These are phyloP conservation scores for Cheilosia soror DNA, from an alignment of 2,888 invertebrate species.

Conservation along the genomic window DNA sequence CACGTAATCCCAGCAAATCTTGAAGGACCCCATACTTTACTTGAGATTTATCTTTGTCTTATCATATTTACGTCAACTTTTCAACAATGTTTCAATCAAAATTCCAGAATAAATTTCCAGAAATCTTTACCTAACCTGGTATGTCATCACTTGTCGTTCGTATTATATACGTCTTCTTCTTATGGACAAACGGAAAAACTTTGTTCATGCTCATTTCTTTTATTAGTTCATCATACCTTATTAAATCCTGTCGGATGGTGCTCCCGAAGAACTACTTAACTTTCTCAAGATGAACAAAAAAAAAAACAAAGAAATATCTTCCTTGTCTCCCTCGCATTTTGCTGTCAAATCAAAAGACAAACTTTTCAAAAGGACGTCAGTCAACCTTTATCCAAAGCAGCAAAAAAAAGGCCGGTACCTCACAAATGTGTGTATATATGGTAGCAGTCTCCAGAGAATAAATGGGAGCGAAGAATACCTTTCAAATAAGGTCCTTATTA, in stretches of 20 bases:
- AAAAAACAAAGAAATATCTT: slow-evolving; percentile 1
- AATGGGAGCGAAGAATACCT: slow-evolving; percentile 33
- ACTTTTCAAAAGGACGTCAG: slow-evolving; percentile 44
- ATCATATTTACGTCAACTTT: slow-evolving; percentile 11
- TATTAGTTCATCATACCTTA: slow-evolving; percentile 61
- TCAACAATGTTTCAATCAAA: slow-evolving; percentile 40
- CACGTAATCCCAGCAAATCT: neutral
- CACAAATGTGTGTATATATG: slow-evolving; percentile 3
- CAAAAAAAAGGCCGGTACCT: neutral
- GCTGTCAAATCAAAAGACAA: slow-evolving; percentile 43
- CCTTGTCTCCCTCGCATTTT: slow-evolving; percentile 1
- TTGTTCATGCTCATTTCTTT: slow-evolving; percentile 48
- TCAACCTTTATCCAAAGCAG: neutral
- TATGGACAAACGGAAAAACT: slow-evolving; percentile 41
- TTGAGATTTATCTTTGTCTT: neutral
- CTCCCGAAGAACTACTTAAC: slow-evolving; percentile 29
- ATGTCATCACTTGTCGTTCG: slow-evolving; percentile 28
- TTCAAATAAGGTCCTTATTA: slow-evolving; percentile 46
- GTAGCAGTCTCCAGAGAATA: slow-evolving; percentile 24
- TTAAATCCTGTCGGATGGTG: slow-evolving; percentile 47
- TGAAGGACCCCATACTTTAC: neutral
- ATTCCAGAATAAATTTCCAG: slow-evolving; percentile 39
- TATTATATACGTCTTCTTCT: slow-evolving; percentile 19
- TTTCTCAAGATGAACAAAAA: slow-evolving; percentile 32
- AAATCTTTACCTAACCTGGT: slow-evolving; percentile 13